Evolutionary conservation across 2,888 invertebrate species (phyloP).

Genomic region (Drosophila macrothrix): DNA sequence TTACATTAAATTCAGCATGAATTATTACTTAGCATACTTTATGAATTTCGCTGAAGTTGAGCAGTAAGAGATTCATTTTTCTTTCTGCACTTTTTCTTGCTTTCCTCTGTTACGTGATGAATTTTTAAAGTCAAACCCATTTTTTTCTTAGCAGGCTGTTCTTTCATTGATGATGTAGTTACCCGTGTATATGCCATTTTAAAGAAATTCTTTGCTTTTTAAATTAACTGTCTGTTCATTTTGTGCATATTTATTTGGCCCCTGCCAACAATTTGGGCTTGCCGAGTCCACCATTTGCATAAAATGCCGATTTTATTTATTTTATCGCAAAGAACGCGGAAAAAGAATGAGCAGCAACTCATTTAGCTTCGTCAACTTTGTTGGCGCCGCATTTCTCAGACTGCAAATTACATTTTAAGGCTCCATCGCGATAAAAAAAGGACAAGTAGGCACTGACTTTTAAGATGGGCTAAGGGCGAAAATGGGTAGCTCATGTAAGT

Average conservation of each 20-base stretch:
- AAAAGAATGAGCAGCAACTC: slow-evolving; percentile 31
- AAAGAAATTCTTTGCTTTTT: slow-evolving; percentile 9
- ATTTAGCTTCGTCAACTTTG: slow-evolving; percentile 56
- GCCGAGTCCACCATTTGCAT: slow-evolving; percentile 61
- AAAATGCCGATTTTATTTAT: slow-evolving; percentile 79
- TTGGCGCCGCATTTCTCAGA: slow-evolving; percentile 45
- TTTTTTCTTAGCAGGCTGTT: not conserved
- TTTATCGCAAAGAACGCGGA: slow-evolving; percentile 60
- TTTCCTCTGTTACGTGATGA: slow-evolving; percentile 12
- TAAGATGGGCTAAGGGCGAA: not conserved
- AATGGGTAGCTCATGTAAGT: slow-evolving; percentile 13
- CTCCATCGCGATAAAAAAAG: slow-evolving; percentile 29
- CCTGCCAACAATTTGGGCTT: slow-evolving; percentile 37
- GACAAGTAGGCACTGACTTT: not conserved
- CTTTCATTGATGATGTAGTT: slow-evolving; percentile 38
- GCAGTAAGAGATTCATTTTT: not conserved
- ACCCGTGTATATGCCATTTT: slow-evolving; percentile 7
- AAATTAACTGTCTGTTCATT: slow-evolving; percentile 31
- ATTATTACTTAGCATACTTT: not conserved
- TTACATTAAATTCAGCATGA: not conserved
- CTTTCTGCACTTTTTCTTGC: not conserved
- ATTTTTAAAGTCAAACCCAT: slow-evolving; percentile 13
- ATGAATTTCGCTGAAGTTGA: not conserved
- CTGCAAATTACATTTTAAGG: slow-evolving; percentile 53
- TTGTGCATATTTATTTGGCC: slow-evolving; percentile 49